Evolutionary conservation across 1,140 invertebrate species (phyloP).

Genomic region (Aphelinus certus): DNA sequence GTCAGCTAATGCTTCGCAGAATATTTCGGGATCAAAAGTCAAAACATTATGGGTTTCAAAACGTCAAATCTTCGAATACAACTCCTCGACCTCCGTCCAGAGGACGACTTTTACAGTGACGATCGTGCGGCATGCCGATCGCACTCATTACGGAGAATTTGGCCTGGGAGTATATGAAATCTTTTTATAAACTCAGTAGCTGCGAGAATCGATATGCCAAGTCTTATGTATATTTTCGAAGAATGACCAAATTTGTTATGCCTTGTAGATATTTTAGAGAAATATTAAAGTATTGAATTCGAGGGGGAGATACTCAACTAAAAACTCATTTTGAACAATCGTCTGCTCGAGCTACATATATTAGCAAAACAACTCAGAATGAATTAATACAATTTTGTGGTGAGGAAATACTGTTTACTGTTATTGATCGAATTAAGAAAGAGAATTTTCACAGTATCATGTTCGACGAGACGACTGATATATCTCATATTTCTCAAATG

Average conservation of each 20-base stretch:
- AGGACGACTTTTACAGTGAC: too few relatives aligned
- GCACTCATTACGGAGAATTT: too few relatives aligned
- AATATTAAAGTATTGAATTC: conserved; percentile 47
- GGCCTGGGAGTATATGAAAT: too few relatives aligned
- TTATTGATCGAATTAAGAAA: conserved; percentile 43
- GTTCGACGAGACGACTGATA: conserved; percentile 53
- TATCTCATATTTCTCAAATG: conserved; percentile 46
- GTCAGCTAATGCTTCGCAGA: too few relatives aligned
- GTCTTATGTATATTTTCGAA: conserved; percentile 34
- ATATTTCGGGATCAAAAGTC: background rate
- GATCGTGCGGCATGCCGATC: too few relatives aligned
- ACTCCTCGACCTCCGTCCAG: too few relatives aligned
- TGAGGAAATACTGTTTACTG: conserved; percentile 42
- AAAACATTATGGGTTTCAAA: background rate
- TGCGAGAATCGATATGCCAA: conserved; percentile 10
- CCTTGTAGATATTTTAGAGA: conserved; percentile 46
- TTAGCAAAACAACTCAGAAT: conserved; percentile 52
- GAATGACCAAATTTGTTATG: conserved; percentile 43
- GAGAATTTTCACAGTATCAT: conserved; percentile 44
- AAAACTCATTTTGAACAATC: conserved; percentile 45
- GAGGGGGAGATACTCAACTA: conserved; percentile 36
- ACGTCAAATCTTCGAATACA: background rate
- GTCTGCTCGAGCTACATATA: conserved; percentile 44
- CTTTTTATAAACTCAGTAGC: too few relatives aligned
- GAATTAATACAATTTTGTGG: conserved; percentile 48